Evolutionary conservation across 2,888 invertebrate genomes (phyloP).

Genomic region (Teleiodes luculella): DNA sequence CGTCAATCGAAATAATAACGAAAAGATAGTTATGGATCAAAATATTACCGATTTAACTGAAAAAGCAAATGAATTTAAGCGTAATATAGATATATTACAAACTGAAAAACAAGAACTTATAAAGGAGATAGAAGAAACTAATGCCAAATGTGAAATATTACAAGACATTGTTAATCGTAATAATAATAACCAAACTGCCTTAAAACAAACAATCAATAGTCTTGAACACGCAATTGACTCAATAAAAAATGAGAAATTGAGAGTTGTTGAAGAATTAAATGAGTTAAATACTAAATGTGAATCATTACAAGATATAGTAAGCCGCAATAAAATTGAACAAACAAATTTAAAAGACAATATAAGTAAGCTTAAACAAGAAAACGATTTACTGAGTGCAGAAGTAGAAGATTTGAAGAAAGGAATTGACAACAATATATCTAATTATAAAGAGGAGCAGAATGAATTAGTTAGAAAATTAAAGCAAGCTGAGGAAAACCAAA

Average conservation of each 20-base stretch:
- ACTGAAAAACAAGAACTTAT: slow-evolving; percentile 3
- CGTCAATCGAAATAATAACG: not conserved
- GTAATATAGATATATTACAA: not conserved
- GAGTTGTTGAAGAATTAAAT: slow-evolving; percentile 29
- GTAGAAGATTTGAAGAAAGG: slow-evolving; percentile 14
- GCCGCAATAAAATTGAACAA: slow-evolving; percentile 23
- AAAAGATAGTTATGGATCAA: not conserved
- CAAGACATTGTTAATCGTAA: slow-evolving; percentile 14
- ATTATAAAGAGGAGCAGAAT: slow-evolving; percentile 23
- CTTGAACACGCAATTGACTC: slow-evolving; percentile 25
- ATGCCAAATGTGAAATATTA: slow-evolving; percentile 15
- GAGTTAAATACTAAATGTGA: slow-evolving; percentile 33
- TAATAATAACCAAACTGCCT: slow-evolving; percentile 3
- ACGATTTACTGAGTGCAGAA: not conserved
- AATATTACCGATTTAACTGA: not conserved
- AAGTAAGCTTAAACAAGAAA: not conserved
- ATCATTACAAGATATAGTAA: slow-evolving; percentile 26
- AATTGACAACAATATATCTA: slow-evolving; percentile 24
- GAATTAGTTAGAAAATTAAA: slow-evolving; percentile 14
- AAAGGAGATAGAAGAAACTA: slow-evolving; percentile 17
- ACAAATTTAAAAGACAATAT: slow-evolving; percentile 14
- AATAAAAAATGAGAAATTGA: slow-evolving; percentile 31
- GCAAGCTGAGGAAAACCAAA: slow-evolving; percentile 19
- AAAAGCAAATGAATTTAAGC: not conserved
- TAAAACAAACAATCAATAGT: slow-evolving; percentile 15